Base-by-base conservation (phyloP, 2,797 vertebrate genomes). In the Gymnoscopelus braueri region DNA sequence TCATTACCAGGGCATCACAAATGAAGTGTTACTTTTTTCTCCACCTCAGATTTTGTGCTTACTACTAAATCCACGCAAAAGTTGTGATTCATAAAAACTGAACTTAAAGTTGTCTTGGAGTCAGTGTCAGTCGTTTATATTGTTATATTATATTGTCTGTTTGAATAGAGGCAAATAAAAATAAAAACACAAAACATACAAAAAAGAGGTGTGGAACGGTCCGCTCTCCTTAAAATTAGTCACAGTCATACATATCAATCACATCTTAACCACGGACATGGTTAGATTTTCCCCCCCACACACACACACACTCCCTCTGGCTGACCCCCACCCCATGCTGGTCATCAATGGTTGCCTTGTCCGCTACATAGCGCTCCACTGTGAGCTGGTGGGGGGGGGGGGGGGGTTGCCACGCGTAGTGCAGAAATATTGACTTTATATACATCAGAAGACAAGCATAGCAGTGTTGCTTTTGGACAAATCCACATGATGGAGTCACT, bases 401-500 rank as follows among this genome's bases (percentile, higher is more conserved):
- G 35, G 29, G 32, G 26, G 11, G 67, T 8, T 44, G 44, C 50
- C 29, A 63, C n/a, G 54, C 58, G 39, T 4, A 9, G 73, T 79
- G 82, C 74, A 87, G 85, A 89, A 91, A 89, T 91, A 90, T 93
- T 93, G 89, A 90, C 87, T 91, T 91, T 87, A 79, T 88, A 89
- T 85, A 71, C 86, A 81, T 90, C 65, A 90, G 89, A 90, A 72
- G 84, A 90, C 81, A 88, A 86, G 80, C 75, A 60, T 10, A 70
- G 9, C 77, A 84, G 80, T 92, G 89, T 90, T 84, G 82, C 75
- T 67, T 69, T 75, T 69, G 23, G n/a, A 0, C 2, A 71, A 78
- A 74, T 39, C 26, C 63, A 58, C 51, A 39, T 39, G 12, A 12
- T 49, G 51, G 51, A 69, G 80, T 60, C 55, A 0, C 65, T 50